Percentiles rank a stretch among this genome's conserved stretches.
phyloP scores from a whole-genome alignment of 2,113 vertebrate species.

The Hystrix cristata region DNA sequence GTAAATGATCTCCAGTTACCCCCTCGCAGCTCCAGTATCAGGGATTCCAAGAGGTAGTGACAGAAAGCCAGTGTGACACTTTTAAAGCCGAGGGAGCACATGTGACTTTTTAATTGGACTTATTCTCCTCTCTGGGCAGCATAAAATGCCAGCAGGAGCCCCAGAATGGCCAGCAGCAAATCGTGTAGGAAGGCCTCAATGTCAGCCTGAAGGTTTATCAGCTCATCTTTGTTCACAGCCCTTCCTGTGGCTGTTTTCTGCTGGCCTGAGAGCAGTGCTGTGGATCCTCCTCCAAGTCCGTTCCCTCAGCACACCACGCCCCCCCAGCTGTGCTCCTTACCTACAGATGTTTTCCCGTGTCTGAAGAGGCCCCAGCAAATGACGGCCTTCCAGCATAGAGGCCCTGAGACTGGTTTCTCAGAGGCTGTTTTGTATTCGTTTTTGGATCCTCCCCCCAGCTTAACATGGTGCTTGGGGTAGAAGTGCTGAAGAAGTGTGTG shows the following conservation, averaged over 20 bases:
- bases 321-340: background rate
- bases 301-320: fast-evolving
- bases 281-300: fast-evolving
- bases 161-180: background rate
- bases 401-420: background rate
- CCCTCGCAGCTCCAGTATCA: background rate
- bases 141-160: background rate
- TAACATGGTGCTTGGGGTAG: background rate
- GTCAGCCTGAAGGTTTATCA: background rate
- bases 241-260: background rate
- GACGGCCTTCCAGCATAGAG: background rate
- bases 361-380: background rate
- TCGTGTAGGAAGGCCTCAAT: background rate
- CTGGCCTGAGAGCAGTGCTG: background rate
- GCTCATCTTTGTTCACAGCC: background rate
- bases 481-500: fast-evolving
- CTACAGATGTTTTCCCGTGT: background rate
- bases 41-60: background rate
- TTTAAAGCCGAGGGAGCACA: constrained; percentile 37
- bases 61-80: constrained; percentile 13
- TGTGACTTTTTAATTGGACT: constrained; percentile 56
- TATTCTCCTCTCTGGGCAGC: background rate
- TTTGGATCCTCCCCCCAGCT: no score
- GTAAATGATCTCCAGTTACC: background rate
- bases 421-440: constrained; percentile 24